phyloP scores from a whole-genome alignment of 2,888 invertebrate species.

The Dasypolia templi region DNA sequence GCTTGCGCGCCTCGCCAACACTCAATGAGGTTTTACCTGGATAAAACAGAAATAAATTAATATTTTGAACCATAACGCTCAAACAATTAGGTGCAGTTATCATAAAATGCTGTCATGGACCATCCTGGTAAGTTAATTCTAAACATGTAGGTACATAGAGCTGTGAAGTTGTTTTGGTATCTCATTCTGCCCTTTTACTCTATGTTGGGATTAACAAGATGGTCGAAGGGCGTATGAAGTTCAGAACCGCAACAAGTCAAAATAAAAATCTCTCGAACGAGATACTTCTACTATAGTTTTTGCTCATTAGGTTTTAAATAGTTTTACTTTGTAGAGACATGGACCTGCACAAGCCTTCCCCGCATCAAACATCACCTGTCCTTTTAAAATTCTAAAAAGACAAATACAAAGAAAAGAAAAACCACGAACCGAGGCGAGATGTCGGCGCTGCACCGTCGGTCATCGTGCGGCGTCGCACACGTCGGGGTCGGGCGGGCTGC shows the following conservation, averaged over 20 bases:
- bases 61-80: background rate
- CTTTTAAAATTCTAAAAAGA: background rate
- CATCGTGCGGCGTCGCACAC: constrained; percentile 90
- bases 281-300: background rate
- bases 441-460: constrained; percentile 87
- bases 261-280: background rate
- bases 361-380: background rate
- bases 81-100: background rate
- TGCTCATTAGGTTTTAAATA: background rate
- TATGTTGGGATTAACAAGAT: background rate
- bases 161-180: constrained; percentile 1
- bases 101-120: background rate
- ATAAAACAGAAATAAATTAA: constrained; percentile 42
- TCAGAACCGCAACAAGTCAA: background rate
- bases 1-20: constrained; percentile 77
- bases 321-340: background rate
- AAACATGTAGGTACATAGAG: background rate
- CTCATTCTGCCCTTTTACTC: constrained; percentile 5
- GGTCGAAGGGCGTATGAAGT: background rate
- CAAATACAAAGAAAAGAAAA: background rate
- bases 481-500: constrained; percentile 93
- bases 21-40: constrained; percentile 88
- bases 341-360: background rate
- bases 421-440: constrained; percentile 83
- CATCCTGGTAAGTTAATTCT: background rate